Percentiles rank a stretch among this genome's conserved stretches.
These are phyloP conservation scores for Embidobia sp. DNA, from an alignment of 2,888 invertebrate genomes.

Conservation along the genomic window DNA sequence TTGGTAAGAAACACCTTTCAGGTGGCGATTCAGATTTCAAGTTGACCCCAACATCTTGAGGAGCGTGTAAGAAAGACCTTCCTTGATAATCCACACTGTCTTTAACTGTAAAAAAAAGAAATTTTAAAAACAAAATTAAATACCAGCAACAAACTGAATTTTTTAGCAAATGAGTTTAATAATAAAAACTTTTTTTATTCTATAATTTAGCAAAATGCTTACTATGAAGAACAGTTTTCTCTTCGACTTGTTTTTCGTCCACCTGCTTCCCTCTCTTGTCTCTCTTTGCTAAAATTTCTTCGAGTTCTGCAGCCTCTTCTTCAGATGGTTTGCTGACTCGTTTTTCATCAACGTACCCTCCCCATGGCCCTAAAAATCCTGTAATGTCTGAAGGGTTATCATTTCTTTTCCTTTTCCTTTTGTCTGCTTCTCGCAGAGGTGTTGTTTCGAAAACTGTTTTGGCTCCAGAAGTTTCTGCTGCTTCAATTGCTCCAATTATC, in stretches of 20 bases:
- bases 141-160: too few species aligned
- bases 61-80: constrained; percentile 95
- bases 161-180: too few species aligned
- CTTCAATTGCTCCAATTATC: constrained; percentile 85
- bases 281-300: constrained; percentile 95
- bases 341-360: constrained; percentile 94
- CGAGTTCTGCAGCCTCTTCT: constrained; percentile 95
- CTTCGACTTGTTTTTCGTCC: constrained; percentile 95
- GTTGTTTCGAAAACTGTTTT: constrained; percentile 96
- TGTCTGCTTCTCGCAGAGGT: constrained; percentile 87
- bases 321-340: constrained; percentile 94
- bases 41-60: constrained; percentile 96
- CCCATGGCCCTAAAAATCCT: constrained; percentile 99
- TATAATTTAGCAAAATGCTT: constrained; percentile 43
- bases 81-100: constrained; percentile 98
- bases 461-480: constrained; percentile 88
- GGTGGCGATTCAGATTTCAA: constrained; percentile 93
- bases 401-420: constrained; percentile 93
- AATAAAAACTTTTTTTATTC: too few species aligned
- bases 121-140: constrained; percentile 12
- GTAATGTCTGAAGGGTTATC: constrained; percentile 95
- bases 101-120: constrained; percentile 86
- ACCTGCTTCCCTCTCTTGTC: constrained; percentile 92
- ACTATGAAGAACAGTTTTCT: constrained; percentile 94
- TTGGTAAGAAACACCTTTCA: constrained; percentile 97